Conservation (phyloP, 2,113 vertebrate species). For the Mirounga angustirostris region DNA sequence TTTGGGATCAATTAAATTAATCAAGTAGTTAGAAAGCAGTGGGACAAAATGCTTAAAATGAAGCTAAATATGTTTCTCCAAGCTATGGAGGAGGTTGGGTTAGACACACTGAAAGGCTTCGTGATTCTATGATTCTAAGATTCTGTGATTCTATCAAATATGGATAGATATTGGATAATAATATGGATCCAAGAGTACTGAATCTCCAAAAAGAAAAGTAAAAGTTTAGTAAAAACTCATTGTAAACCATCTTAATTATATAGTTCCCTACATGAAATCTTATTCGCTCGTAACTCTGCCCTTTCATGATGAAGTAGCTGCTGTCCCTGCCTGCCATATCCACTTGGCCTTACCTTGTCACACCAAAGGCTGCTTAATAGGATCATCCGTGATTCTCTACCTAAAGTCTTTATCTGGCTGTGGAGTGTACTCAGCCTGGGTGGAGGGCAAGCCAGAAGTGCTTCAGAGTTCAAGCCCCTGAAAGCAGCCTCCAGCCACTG, state of each 20-base stretch:
- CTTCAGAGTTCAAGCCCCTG: neutral
- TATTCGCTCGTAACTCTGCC: neutral
- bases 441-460: neutral
- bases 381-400: neutral
- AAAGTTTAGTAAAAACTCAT: neutral
- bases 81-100: neutral
- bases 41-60: neutral
- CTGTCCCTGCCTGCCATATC: too few relatives aligned
- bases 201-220: neutral
- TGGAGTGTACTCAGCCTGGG: too few relatives aligned
- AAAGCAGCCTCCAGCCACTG: neutral
- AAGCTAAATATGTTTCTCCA: neutral
- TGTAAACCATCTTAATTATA: neutral
- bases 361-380: neutral
- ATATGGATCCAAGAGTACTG: neutral
- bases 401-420: neutral
- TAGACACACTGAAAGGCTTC: neutral
- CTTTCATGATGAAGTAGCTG: neutral
- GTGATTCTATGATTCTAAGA: neutral
- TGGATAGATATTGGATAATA: neutral
- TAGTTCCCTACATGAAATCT: neutral
- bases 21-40: neutral
- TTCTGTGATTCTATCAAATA: neutral
- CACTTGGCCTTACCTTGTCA: neutral
- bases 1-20: constrained; percentile 1